These are phyloP conservation scores for Prochilodus magdalenae DNA, from an alignment of 2,113 vertebrate species.

Conservation along the genomic window DNA sequence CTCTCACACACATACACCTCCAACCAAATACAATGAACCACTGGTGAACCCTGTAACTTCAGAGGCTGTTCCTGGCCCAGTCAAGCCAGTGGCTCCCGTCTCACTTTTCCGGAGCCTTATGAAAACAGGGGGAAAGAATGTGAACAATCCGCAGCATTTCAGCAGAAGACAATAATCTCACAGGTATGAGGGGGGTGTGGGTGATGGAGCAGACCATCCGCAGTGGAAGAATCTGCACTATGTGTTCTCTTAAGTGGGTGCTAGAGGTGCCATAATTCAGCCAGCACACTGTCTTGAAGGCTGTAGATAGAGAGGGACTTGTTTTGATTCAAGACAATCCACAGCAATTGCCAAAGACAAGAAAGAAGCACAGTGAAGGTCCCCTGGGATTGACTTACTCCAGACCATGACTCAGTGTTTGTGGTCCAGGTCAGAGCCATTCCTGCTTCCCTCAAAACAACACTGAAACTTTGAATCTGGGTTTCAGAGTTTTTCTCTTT, in stretches of 20 bases:
- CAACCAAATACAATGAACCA: slow-evolving; percentile 52
- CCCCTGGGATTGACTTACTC: slow-evolving; percentile 18
- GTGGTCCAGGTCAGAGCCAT: slow-evolving; percentile 26
- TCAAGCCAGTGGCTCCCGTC: slow-evolving; percentile 46
- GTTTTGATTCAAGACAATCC: slow-evolving; percentile 22
- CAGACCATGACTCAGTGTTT: slow-evolving; percentile 30
- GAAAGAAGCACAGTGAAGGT: slow-evolving; percentile 4
- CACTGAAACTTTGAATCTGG: slow-evolving; percentile 9
- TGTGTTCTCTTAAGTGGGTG: slow-evolving; percentile 46
- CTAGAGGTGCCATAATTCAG: slow-evolving; percentile 42
- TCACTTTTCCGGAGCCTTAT: slow-evolving; percentile 60
- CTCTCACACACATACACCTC: slow-evolving; percentile 7
- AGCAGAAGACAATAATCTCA: slow-evolving; percentile 53
- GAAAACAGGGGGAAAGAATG: slow-evolving; percentile 65
- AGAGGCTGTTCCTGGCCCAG: slow-evolving; percentile 51
- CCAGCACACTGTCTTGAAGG: slow-evolving; percentile 35
- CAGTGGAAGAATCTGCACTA: slow-evolving; percentile 55
- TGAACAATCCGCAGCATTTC: slow-evolving; percentile 58
- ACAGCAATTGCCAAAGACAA: slow-evolving; percentile 21
- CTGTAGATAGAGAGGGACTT: slow-evolving; percentile 29
- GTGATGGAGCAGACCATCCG: slow-evolving; percentile 43
- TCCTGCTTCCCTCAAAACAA: slow-evolving; percentile 26
- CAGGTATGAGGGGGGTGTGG: slow-evolving; percentile 60
- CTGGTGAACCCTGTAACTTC: slow-evolving; percentile 53
- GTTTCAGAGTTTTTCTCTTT: not conserved